phyloP scores from a whole-genome alignment of 2,797 vertebrate species.

The Pseudochaenichthys georgianus region DNA sequence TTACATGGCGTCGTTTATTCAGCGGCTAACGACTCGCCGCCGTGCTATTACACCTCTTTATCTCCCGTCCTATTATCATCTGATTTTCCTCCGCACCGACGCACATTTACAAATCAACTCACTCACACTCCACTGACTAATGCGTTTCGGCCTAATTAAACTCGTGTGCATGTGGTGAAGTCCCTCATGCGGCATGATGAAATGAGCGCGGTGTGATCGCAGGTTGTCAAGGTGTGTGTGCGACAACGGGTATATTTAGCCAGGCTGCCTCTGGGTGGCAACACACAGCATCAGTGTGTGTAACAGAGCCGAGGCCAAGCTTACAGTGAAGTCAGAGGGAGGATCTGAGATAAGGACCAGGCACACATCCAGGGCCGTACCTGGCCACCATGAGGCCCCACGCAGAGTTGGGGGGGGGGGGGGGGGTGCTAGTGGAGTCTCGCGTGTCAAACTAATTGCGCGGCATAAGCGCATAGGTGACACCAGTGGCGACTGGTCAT shows the following conservation, averaged over 20 bases:
- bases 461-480: no score
- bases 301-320: conserved; percentile 25
- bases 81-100: conserved; percentile 40
- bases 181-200: conserved; percentile 66
- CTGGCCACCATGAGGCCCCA: no score
- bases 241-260: conserved; percentile 61
- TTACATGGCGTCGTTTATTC: conserved; percentile 37
- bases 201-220: conserved; percentile 62
- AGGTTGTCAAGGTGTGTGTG: conserved; percentile 65
- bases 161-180: conserved; percentile 61
- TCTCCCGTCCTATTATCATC: conserved; percentile 59
- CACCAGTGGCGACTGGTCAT: no score
- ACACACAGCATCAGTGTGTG: conserved; percentile 38
- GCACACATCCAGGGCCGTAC: no score
- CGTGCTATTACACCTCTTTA: conserved; percentile 55
- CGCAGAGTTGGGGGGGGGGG: no score
- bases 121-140: conserved; percentile 58
- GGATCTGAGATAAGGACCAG: not conserved
- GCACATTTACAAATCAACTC: conserved; percentile 57
- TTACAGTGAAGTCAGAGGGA: not conserved
- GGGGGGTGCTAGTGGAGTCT: no score
- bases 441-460: no score
- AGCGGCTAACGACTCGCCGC: conserved; percentile 46
- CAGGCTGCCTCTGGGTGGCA: conserved; percentile 39
- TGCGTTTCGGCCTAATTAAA: conserved; percentile 69